These are phyloP conservation scores for Herpetotheres cachinnans DNA, from an alignment of 2,113 vertebrate species.

Conservation along the genomic window DNA sequence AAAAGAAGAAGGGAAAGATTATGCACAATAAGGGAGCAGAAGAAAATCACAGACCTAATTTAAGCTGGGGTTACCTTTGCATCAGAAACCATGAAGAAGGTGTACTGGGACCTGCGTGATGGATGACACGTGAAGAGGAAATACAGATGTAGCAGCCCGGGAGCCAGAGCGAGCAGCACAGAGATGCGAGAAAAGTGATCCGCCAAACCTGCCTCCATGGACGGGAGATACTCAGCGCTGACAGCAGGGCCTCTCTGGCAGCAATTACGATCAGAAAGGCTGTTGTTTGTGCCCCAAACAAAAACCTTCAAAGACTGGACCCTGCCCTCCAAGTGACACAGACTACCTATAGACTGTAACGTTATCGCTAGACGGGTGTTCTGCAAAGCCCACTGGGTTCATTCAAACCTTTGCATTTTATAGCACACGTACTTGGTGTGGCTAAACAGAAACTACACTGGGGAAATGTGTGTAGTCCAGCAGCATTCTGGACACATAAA, in stretches of 20 bases:
- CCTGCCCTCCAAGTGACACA: not conserved
- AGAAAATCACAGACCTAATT: not conserved
- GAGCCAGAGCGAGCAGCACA: accelerated
- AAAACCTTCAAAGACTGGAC: not conserved
- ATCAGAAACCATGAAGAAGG: not conserved
- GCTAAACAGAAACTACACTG: not conserved
- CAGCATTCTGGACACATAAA: constrained; percentile 34
- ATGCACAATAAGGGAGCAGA: not conserved
- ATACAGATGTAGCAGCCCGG: not conserved
- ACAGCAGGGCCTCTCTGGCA: not conserved
- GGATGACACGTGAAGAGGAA: not conserved
- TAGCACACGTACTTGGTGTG: not conserved
- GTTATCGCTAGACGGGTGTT: accelerated
- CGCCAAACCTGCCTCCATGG: accelerated
- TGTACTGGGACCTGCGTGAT: not conserved
- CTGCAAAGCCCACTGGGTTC: not conserved
- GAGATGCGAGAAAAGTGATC: accelerated
- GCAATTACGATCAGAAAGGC: not conserved
- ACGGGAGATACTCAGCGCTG: accelerated
- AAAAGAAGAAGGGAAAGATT: not conserved
- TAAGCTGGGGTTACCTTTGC: not conserved
- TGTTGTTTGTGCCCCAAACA: not conserved
- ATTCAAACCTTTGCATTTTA: not conserved
- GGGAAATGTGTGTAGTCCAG: not conserved
- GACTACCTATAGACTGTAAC: accelerated